Conservation (phyloP, 2,797 vertebrate species). For the Melanotaenia boesemani region DNA sequence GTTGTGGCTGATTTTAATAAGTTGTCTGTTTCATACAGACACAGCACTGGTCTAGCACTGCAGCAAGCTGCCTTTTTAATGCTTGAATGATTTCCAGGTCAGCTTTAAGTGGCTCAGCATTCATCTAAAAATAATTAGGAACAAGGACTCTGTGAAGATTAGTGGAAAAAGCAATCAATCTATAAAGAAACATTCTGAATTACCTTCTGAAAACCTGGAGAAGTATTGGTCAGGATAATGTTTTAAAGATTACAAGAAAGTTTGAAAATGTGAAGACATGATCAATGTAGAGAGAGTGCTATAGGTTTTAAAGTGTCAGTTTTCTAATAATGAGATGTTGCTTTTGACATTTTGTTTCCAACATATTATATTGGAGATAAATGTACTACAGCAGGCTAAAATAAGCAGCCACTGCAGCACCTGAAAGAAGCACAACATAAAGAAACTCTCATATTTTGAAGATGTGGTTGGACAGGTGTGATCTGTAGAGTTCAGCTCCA, state of each 20-base stretch:
- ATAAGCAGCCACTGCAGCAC: not conserved
- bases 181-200: not conserved
- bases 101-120: not conserved
- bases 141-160: not conserved
- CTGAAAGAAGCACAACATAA: not conserved
- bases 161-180: not conserved
- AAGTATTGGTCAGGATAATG: not conserved
- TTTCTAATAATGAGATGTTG: not conserved
- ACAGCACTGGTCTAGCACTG: no score
- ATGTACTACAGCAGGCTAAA: not conserved
- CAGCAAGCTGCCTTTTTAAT: not conserved
- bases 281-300: not conserved
- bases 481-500: conserved; percentile 13
- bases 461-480: conserved; percentile 13
- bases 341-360: no score
- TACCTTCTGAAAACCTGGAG: not conserved
- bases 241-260: not conserved
- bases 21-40: no score
- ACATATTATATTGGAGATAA: no score
- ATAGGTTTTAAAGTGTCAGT: not conserved
- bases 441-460: conserved; percentile 1
- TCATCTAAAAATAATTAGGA: not conserved
- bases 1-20: no score
- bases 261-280: not conserved
- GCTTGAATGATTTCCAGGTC: not conserved